phyloP scores from a whole-genome alignment of 1,140 invertebrate genomes.

The Cylas formicarius region DNA sequence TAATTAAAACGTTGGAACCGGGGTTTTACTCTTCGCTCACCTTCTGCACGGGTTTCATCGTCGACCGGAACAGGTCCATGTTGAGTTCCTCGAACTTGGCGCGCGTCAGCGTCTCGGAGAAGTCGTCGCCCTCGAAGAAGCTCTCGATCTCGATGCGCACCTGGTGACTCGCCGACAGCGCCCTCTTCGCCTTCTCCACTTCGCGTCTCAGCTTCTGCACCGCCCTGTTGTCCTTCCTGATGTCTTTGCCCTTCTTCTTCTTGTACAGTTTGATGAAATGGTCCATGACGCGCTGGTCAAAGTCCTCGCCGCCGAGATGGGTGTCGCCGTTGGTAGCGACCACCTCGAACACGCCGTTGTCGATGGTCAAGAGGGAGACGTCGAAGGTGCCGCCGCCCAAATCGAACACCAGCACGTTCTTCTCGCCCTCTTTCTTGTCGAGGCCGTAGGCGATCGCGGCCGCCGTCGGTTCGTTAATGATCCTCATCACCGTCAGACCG shows the following conservation, averaged over 20 bases:
- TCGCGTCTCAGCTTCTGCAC: conserved; percentile 95
- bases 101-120: conserved; percentile 97
- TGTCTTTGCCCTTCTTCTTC: conserved; percentile 98
- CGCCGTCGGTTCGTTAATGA: conserved; percentile 99
- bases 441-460: conserved; percentile 99
- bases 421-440: conserved; percentile 98
- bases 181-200: conserved; percentile 96
- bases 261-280: conserved; percentile 98
- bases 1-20: too few relatives aligned
- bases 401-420: conserved; percentile 98
- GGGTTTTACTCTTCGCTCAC: conserved; percentile 22
- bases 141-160: conserved; percentile 99
- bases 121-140: conserved; percentile 98
- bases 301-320: conserved; percentile 97
- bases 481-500: conserved; percentile 95
- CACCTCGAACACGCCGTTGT: conserved; percentile 87
- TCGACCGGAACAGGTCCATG: conserved; percentile 97
- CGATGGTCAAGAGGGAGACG: conserved; percentile 97
- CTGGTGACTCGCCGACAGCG: conserved; percentile 90
- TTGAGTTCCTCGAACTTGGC: conserved; percentile 99
- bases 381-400: conserved; percentile 99
- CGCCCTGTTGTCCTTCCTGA: conserved; percentile 89
- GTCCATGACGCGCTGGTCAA: conserved; percentile 97
- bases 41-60: conserved; percentile 97
- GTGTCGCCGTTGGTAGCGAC: conserved; percentile 98